Evolutionary conservation across 2,888 invertebrate genomes (phyloP).

Genomic region (Trachelus troglodyta): DNA sequence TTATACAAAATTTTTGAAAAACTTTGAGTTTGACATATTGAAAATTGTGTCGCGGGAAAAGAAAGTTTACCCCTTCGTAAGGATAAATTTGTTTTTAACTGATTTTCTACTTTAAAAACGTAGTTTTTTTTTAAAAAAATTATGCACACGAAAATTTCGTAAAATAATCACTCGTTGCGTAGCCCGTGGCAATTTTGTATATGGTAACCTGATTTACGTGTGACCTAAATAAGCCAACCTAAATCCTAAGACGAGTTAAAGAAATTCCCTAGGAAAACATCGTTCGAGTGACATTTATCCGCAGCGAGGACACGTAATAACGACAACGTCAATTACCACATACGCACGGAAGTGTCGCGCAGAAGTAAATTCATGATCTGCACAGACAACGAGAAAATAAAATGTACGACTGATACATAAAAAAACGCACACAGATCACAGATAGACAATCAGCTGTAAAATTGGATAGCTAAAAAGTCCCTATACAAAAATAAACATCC

Average conservation of each 20-base stretch:
- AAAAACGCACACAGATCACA: not conserved
- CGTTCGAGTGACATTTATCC: not conserved
- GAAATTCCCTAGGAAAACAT: not conserved
- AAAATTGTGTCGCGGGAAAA: not conserved
- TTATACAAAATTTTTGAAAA: not conserved
- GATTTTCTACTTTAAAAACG: too few species aligned
- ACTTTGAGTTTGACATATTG: not conserved
- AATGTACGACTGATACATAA: not conserved
- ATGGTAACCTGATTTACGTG: not conserved
- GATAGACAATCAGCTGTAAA: not conserved
- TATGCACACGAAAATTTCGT: not conserved
- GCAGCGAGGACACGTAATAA: not conserved
- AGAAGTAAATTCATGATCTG: not conserved
- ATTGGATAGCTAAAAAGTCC: not conserved
- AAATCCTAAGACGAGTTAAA: not conserved
- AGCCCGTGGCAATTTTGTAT: not conserved
- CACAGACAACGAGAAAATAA: not conserved
- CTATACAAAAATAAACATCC: not conserved
- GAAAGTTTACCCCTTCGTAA: not conserved
- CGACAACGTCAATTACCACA: not conserved
- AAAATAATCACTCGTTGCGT: not conserved
- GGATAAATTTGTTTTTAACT: too few species aligned
- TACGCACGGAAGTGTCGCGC: not conserved
- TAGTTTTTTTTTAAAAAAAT: too few species aligned
- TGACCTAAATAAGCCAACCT: not conserved